phyloP scores from a whole-genome alignment of 2,113 vertebrate species.

The Dromaius novaehollandiae region DNA sequence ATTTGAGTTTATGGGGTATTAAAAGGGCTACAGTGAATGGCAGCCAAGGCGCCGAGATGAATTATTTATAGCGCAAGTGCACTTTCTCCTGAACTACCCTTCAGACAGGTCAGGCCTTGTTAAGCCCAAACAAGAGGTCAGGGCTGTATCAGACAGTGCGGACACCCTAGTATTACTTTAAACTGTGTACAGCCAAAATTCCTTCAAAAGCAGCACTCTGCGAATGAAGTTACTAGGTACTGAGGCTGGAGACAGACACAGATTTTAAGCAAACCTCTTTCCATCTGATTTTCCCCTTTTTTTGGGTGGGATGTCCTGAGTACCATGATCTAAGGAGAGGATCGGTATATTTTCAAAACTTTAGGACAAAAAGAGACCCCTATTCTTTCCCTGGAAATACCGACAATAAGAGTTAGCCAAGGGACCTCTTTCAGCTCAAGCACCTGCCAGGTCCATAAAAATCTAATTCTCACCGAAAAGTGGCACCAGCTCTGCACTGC shows the following conservation, averaged over 20 bases:
- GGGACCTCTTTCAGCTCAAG: background rate
- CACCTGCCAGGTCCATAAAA: background rate
- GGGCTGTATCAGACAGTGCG: background rate
- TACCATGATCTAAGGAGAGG: background rate
- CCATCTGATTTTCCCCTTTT: background rate
- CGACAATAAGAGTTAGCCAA: background rate
- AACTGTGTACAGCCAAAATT: background rate
- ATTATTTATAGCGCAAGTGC: conserved; percentile 58
- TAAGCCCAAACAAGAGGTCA: conserved; percentile 18
- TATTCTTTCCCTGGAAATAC: background rate
- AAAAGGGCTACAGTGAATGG: conserved; percentile 59
- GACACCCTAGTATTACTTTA: background rate
- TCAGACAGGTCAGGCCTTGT: conserved; percentile 31
- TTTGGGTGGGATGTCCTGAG: background rate
- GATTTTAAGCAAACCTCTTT: background rate
- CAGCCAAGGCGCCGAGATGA: conserved; percentile 42
- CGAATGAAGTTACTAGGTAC: background rate
- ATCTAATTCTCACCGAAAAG: background rate
- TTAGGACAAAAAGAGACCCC: background rate
- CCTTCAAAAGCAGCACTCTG: background rate
- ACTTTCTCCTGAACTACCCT: conserved; percentile 47
- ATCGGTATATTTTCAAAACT: background rate
- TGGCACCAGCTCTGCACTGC: conserved; percentile 32
- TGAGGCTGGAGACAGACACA: background rate
- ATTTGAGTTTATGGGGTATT: conserved; percentile 75